A percentile compares a stretch with the other conserved stretches of the same genome.
phyloP scores from a whole-genome alignment of 2,113 vertebrate genomes.

The Capreolus pygargus region DNA sequence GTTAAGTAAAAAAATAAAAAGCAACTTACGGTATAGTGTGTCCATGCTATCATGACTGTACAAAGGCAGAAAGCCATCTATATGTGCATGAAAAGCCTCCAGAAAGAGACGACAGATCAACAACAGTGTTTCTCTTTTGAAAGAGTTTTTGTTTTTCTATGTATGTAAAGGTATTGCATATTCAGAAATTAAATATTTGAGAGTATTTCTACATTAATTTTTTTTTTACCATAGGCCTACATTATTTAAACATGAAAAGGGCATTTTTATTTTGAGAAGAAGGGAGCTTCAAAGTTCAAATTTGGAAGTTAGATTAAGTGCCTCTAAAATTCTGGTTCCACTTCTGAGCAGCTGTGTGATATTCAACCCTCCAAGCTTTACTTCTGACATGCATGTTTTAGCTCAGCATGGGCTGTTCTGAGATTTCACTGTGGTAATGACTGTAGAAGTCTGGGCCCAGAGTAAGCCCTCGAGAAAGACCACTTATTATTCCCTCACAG shows the following conservation, averaged over 20 bases:
- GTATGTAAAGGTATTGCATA: neutral
- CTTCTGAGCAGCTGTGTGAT: neutral
- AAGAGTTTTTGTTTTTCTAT: neutral
- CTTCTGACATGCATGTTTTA: neutral
- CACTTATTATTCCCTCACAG: neutral
- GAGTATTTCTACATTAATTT: neutral
- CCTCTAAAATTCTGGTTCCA: neutral
- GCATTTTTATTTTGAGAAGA: neutral
- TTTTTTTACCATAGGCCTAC: neutral
- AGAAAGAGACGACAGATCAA: neutral
- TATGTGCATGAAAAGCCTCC: neutral
- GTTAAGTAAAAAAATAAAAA: neutral
- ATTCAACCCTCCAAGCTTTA: neutral
- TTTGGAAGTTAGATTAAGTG: neutral
- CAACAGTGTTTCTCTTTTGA: neutral
- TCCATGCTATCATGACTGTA: neutral
- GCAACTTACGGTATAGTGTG: accelerated
- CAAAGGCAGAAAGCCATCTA: neutral
- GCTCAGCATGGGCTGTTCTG: neutral
- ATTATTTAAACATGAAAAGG: neutral
- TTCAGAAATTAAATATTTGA: slow-evolving; percentile 13
- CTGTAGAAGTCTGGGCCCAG: neutral
- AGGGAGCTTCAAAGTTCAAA: neutral
- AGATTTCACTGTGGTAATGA: neutral
- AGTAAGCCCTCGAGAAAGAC: neutral